Percentiles rank a stretch among this genome's conserved stretches.
Evolutionary conservation across 1,140 invertebrate genomes (phyloP).

Genomic region (Heliconius melpomene): DNA sequence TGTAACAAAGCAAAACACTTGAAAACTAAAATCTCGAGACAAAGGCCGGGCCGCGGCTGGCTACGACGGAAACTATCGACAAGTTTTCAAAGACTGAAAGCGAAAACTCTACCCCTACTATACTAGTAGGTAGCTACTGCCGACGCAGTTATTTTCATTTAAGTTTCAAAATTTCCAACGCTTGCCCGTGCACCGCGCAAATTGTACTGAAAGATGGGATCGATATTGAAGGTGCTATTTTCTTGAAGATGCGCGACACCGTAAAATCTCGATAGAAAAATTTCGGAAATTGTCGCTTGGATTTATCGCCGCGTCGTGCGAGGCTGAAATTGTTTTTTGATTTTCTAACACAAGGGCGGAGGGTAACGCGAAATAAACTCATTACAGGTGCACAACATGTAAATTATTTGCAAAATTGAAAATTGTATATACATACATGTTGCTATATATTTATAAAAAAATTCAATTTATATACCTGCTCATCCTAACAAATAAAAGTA

Average conservation of each 20-base stretch:
- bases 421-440: background rate
- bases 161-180: slow-evolving; percentile 71
- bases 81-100: slow-evolving; percentile 52
- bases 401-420: background rate
- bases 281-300: slow-evolving; percentile 76
- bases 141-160: slow-evolving; percentile 75
- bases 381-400: slow-evolving; percentile 28
- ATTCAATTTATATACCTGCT: background rate
- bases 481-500: background rate
- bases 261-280: slow-evolving; percentile 76
- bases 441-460: background rate
- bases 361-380: slow-evolving; percentile 24
- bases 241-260: slow-evolving; percentile 63
- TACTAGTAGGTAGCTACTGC: slow-evolving; percentile 22
- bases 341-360: slow-evolving; percentile 48
- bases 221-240: slow-evolving; percentile 78
- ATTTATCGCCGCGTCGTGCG: slow-evolving; percentile 64
- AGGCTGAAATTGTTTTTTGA: slow-evolving; percentile 74
- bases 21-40: slow-evolving; percentile 42
- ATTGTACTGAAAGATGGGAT: slow-evolving; percentile 76
- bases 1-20: slow-evolving; percentile 36
- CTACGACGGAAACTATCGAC: slow-evolving; percentile 52
- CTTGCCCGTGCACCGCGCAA: slow-evolving; percentile 64
- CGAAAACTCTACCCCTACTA: slow-evolving; percentile 36
- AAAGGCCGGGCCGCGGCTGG: slow-evolving; percentile 46